Base-by-base conservation (phyloP, 2,113 vertebrate species). In the Syngnathus scovelli region DNA sequence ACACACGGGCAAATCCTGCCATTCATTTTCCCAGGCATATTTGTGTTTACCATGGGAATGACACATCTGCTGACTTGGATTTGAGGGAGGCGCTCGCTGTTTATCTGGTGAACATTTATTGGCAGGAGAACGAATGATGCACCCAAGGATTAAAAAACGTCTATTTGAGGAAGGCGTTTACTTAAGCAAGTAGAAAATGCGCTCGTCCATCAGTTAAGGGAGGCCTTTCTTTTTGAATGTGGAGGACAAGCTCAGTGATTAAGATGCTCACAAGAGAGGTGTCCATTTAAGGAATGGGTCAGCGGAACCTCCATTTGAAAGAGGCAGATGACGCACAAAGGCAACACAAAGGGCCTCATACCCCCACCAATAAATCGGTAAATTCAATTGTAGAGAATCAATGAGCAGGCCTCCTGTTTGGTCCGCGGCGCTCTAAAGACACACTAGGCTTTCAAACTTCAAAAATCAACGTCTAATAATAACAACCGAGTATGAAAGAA, bases 381-480 rank as follows among this genome's bases (percentile, higher is more conserved):
- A 82, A 81, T 85, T 70, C 82, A 86, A 88, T 87, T 80, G 85
- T 72, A 23, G 52, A 55, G 54, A 79, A 86, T 88, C 81, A 77
- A 86, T 86, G 67, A 66, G 19, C 55, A 69, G 33, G 48, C 71
- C 48, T 71, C 41, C 43, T 67, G 48, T 44, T 43, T 77, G 66
- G 76, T 65, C 67, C 38, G 6, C 38, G 11, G 49, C 64, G n/a
- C 9, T 7, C n/a, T 15, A 64, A 46, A 39, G n/a, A 67, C 18
- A 70, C 65, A 76, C 60, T 55, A 70, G 83, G 82, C 66, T 60
- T 64, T 2, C 38, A 68, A 38, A 69, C 81, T 84, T 89, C 60
- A 65, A 90, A 90, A 90, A 89, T 80, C 83, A 82, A 74, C 69
- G 43, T 77, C 86, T 92, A 92, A 92, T 92, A 82, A 81, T 82